Conservation (phyloP, 2,888 invertebrate genomes). For the Andricus quercusramuli region DNA sequence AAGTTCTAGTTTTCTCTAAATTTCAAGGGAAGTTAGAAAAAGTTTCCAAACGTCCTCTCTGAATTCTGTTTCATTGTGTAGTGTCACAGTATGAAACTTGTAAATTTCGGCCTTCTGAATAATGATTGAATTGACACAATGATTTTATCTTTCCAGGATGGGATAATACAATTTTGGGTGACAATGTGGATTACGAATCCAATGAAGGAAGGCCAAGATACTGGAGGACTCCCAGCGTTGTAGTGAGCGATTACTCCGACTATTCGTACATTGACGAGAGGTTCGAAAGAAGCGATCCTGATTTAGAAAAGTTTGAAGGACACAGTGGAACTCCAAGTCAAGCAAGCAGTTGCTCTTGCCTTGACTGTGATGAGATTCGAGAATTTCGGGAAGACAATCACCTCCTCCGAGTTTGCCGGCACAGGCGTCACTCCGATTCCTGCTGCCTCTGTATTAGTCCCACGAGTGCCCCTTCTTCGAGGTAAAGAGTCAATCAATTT, state of each 20-base stretch:
- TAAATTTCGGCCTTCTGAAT: background rate
- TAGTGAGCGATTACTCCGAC: constrained; percentile 93
- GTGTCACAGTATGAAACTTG: background rate
- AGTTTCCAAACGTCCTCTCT: too few species aligned
- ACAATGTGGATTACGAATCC: constrained; percentile 67
- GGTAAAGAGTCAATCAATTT: constrained; percentile 47
- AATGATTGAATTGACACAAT: background rate
- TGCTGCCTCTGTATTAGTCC: constrained; percentile 68
- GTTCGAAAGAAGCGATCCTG: constrained; percentile 70
- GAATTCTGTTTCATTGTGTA: too few species aligned
- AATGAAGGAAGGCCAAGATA: constrained; percentile 79
- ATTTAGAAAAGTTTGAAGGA: constrained; percentile 71
- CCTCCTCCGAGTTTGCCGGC: constrained; percentile 66
- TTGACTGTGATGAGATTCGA: constrained; percentile 72
- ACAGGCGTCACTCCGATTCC: constrained; percentile 74
- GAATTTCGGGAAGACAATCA: constrained; percentile 65
- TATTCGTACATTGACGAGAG: constrained; percentile 79
- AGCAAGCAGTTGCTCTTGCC: constrained; percentile 74
- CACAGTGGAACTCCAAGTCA: constrained; percentile 69
- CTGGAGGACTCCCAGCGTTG: constrained; percentile 91
- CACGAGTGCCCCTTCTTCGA: constrained; percentile 50
- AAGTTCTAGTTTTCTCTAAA: too few species aligned
- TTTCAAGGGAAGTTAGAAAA: too few species aligned
- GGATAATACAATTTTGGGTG: constrained; percentile 65
- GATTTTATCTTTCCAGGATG: constrained; percentile 62